Base-by-base conservation (phyloP, 2,113 vertebrate species). In the Miniopterus natalensis region DNA sequence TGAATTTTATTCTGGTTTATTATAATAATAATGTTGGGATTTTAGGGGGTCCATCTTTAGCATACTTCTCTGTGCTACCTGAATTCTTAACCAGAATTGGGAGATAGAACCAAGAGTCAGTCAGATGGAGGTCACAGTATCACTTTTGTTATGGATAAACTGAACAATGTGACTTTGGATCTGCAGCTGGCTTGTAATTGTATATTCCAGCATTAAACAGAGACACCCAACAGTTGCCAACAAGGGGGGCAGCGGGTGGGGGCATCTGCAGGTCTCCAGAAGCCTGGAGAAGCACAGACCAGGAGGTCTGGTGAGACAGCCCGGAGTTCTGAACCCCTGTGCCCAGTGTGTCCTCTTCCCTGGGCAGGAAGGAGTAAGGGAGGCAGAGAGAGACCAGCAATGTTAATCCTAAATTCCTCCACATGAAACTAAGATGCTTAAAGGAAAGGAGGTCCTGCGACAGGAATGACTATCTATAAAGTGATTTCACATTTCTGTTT, bases 31-130 rank as follows among this genome's bases (percentile, higher is more conserved):
- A 77, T 63, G 2, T 57, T 90, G 42, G 12, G 6, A 18, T 27
- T 55, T 65, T 84, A 53, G 13, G 15, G 7, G 2, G 12, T 47
- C 68, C 49, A 14, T 45, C 11, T 2, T 23, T 25, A 81, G 10
- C 2, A 23, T 12, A 21, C 14, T 59, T 49, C 55, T 45, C 77
- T 85, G 94, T 75, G 29, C 29, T 66, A 71, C 11, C 20, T 77
- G 74, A 74, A 75, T 77, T 80, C n/a, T n/a, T 17, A 83, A 92
- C 21, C 61, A 85, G 55, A 79, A 88, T 40, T 84, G 42, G 63
- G 66, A 94, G 80, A 55, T 2, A 78, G 27, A 95, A 61, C 11
- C 47, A 61, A 90, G 3, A 51, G 18, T 65, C 31, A 65, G 15
- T 45, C 0, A 68, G n/a, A 85, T n/a, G 45, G 40, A 84, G 45